A percentile compares a stretch with the other conserved stretches of the same genome.
phyloP scores from a whole-genome alignment of 2,888 invertebrate genomes.

The Platerodrilus igneus region DNA sequence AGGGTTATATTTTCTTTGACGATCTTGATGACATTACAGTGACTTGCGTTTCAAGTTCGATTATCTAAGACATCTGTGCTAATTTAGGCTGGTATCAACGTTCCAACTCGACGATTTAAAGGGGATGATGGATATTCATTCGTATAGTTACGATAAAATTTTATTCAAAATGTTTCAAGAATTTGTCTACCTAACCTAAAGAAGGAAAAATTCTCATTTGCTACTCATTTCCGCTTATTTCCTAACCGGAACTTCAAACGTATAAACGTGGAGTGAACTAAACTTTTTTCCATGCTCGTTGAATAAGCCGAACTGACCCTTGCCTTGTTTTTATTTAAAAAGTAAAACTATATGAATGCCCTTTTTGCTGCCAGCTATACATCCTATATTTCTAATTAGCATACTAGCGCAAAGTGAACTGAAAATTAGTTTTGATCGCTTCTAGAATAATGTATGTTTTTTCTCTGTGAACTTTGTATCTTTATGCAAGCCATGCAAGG shows the following conservation, averaged over 20 bases:
- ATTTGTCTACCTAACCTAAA: neutral
- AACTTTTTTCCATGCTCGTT: conserved; percentile 42
- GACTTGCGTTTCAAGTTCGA: conserved; percentile 29
- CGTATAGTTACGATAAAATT: conserved; percentile 6
- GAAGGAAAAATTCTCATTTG: neutral
- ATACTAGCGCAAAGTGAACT: conserved; percentile 42
- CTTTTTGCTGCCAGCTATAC: conserved; percentile 45
- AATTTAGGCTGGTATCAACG: conserved; percentile 21
- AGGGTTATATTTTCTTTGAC: conserved; percentile 30
- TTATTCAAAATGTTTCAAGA: neutral
- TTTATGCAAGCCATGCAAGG: too few species aligned
- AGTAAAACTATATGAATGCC: conserved; percentile 47
- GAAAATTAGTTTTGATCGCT: conserved; percentile 46
- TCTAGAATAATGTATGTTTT: conserved; percentile 26
- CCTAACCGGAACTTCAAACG: neutral
- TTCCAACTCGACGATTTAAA: conserved; percentile 13
- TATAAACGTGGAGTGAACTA: conserved; percentile 40
- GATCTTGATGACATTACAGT: conserved; percentile 32
- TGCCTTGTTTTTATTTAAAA: conserved; percentile 47
- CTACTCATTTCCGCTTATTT: neutral
- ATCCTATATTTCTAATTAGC: conserved; percentile 49
- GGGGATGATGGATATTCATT: conserved; percentile 15
- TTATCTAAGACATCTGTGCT: conserved; percentile 30
- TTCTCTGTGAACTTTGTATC: neutral
- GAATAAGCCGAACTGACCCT: conserved; percentile 46